phyloP scores from a whole-genome alignment of 23 tunicate species.

The Diplosoma virens region DNA sequence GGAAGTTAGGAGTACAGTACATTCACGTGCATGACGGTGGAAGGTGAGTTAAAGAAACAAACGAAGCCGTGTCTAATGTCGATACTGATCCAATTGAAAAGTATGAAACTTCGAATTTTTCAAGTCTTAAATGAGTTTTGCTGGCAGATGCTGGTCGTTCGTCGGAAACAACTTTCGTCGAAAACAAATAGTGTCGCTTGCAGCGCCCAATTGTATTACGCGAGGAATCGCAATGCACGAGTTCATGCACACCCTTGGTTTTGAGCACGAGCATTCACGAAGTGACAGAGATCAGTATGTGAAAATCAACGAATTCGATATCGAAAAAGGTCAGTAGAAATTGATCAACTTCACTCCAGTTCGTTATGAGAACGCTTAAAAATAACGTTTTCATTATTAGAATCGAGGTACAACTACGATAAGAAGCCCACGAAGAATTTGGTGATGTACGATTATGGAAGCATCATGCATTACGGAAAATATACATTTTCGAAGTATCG shows the following conservation, averaged over 20 bases:
- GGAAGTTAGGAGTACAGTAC: constrained; percentile 56
- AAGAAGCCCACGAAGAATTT: constrained; percentile 62
- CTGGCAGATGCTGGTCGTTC: constrained; percentile 97
- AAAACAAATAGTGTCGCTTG: constrained; percentile 81
- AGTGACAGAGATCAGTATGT: constrained; percentile 97
- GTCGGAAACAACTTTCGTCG: constrained; percentile 75
- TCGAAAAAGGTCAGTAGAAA: constrained; percentile 70
- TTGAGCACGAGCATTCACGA: constrained; percentile 98
- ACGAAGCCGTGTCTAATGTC: too few relatives aligned
- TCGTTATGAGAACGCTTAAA: too few relatives aligned
- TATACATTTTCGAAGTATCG: constrained; percentile 66
- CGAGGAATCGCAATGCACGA: constrained; percentile 92
- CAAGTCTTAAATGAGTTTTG: too few relatives aligned
- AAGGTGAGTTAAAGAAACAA: constrained; percentile 77
- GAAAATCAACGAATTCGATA: constrained; percentile 57
- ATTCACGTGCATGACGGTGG: constrained; percentile 70
- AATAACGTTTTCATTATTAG: too few relatives aligned
- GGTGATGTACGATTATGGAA: constrained; percentile 96
- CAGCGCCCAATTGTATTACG: constrained; percentile 78
- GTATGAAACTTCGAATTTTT: too few relatives aligned
- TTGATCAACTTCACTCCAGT: too few relatives aligned
- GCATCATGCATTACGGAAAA: constrained; percentile 95
- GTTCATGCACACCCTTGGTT: constrained; percentile 95
- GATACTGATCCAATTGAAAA: too few relatives aligned
- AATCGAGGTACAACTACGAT: too few relatives aligned